These are phyloP conservation scores for Pachymerium ferrugineum DNA, from an alignment of 2,888 invertebrate genomes.

Conservation along the genomic window DNA sequence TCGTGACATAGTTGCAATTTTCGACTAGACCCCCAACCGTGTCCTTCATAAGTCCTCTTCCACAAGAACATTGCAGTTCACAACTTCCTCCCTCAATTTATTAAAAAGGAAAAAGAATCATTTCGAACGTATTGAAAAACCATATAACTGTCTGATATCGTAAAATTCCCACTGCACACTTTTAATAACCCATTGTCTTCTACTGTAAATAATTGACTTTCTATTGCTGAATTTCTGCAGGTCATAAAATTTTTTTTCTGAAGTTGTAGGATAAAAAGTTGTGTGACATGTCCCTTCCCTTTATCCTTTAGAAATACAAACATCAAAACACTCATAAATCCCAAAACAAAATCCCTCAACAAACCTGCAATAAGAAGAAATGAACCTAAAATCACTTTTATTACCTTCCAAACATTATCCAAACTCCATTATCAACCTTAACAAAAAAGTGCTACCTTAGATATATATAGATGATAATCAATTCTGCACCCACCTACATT, in stretches of 20 bases:
- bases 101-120: not conserved
- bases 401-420: not conserved
- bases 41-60: conserved; percentile 3
- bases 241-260: too few relatives aligned
- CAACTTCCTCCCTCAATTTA: not conserved
- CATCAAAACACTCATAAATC: not conserved
- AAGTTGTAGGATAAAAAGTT: too few relatives aligned
- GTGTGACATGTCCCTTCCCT: too few relatives aligned
- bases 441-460: not conserved
- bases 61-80: not conserved
- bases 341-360: not conserved
- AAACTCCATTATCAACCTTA: not conserved
- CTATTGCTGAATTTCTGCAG: too few relatives aligned
- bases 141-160: too few relatives aligned
- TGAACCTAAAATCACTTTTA: not conserved
- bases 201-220: too few relatives aligned
- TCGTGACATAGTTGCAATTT: conserved; percentile 9
- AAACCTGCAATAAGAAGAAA: not conserved
- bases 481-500: not conserved
- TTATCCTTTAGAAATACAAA: too few relatives aligned
- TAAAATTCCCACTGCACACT: too few relatives aligned
- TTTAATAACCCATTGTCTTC: too few relatives aligned
- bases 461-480: conserved; percentile 2
- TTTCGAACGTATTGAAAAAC: too few relatives aligned
- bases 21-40: conserved; percentile 4